Evolutionary conservation across 1,140 invertebrate genomes (phyloP), one percentile per base, ranked within the genome.

Genomic region (Monomorium pharaonis): DNA sequence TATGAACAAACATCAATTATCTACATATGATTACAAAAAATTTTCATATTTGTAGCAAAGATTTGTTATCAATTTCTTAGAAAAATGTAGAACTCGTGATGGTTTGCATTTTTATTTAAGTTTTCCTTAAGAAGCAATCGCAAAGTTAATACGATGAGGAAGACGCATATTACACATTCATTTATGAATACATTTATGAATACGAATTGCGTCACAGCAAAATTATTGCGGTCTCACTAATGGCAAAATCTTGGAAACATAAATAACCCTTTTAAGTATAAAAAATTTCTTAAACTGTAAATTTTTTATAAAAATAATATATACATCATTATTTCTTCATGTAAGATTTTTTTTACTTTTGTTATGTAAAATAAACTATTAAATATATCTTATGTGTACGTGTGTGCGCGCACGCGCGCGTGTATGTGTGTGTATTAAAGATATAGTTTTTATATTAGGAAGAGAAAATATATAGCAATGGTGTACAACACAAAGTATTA

Each of bases 201-300:
- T 47, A 18, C n/a, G n/a, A n/a, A n/a, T 80, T 80, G n/a, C 24
- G 24, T 80, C 24, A 83, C 1, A 18, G 58, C 16, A 72, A 62
- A 14, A 60, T 47, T 47, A 74, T 83, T 37, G 9, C 3, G 2
- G n/a, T 74, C 4, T 83, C 30, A 58, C 24, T 83, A 83, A 60
- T 58, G n/a, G 7, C 7, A 72, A 44, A 70, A 42, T 81, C 65
- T 81, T 58, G n/a, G 37, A 81, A 81, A 72, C 12, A 12, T 3
- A 10, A 24, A 72, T 70, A 0, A 27, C 6, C 33, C 47, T 58
- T 72, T 4, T 4, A 3, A 81, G 58, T 47, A 47, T 16, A 74
- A n/a, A n/a, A n/a, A n/a, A n/a, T 33, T 0, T 47, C 0, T 0
- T 42, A 51, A 1, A 18, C 7, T 77, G 3, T 16, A 44, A 67